These are phyloP conservation scores for Nothoprocta perdicaria DNA, from an alignment of 2,113 vertebrate species.

Conservation along the genomic window DNA sequence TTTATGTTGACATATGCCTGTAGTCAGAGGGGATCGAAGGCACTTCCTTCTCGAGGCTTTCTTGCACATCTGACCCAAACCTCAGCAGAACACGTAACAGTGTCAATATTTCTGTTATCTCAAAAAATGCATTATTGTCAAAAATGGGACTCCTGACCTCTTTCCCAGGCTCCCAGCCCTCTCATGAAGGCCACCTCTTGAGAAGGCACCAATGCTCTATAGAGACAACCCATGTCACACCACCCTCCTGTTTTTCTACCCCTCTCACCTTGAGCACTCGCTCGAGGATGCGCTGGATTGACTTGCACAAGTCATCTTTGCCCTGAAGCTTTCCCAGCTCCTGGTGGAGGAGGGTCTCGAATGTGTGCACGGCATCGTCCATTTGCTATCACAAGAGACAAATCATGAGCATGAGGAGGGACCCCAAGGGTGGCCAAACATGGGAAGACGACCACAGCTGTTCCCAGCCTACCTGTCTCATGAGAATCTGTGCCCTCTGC, in stretches of 20 bases:
- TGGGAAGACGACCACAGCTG: fast-evolving
- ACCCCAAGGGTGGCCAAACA: background rate
- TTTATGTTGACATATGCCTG: background rate
- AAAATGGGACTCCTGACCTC: background rate
- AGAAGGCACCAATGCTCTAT: background rate
- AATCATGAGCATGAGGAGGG: fast-evolving
- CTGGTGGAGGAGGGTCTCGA: slow-evolving; percentile 94
- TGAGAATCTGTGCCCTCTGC: slow-evolving; percentile 94
- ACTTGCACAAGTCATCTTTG: slow-evolving; percentile 87
- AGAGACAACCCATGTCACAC: background rate
- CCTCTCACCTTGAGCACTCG: slow-evolving; percentile 92
- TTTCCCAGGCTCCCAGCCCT: background rate
- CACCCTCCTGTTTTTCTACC: background rate
- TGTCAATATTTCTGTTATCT: background rate
- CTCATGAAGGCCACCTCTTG: background rate
- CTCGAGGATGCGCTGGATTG: slow-evolving; percentile 92
- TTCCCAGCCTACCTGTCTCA: slow-evolving; percentile 87
- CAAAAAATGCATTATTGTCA: background rate
- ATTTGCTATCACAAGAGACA: slow-evolving; percentile 85
- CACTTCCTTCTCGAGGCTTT: background rate
- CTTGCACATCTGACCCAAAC: background rate
- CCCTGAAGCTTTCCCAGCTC: slow-evolving; percentile 83
- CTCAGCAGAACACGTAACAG: background rate
- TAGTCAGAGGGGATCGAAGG: background rate
- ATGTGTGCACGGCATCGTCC: slow-evolving; percentile 93